Percentiles rank a stretch among this genome's conserved stretches.
phyloP scores from a whole-genome alignment of 2,888 invertebrate species.

The Drosophila subsilvestris region DNA sequence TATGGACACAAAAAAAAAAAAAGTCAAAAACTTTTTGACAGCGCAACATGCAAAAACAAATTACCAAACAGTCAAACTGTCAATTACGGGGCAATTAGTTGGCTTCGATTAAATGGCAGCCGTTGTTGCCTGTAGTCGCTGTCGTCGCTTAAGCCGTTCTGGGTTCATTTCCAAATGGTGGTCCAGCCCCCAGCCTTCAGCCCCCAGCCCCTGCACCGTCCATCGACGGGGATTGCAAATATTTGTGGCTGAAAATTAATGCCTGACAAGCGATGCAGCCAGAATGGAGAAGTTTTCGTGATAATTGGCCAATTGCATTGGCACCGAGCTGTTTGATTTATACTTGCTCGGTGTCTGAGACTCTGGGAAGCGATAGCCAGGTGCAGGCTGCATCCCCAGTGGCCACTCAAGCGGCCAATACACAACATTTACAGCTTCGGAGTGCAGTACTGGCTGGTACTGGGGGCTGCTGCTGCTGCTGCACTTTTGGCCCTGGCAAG shows the following conservation, averaged over 20 bases:
- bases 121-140: conserved; percentile 24
- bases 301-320: conserved; percentile 44
- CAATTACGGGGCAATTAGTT: conserved; percentile 74
- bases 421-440: conserved; percentile 41
- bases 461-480: conserved; percentile 25
- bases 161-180: conserved; percentile 33
- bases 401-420: conserved; percentile 43
- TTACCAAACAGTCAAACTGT: conserved; percentile 76
- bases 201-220: not conserved
- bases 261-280: conserved; percentile 33
- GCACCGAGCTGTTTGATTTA: conserved; percentile 39
- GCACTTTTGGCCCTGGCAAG: conserved; percentile 38
- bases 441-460: not conserved
- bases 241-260: conserved; percentile 44
- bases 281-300: conserved; percentile 30
- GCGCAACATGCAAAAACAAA: conserved; percentile 74
- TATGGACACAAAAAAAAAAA: conserved; percentile 21
- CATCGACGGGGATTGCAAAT: conserved; percentile 31
- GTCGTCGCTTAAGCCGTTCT: conserved; percentile 35
- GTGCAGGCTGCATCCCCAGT: conserved; percentile 42
- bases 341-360: conserved; percentile 25
- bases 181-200: not conserved
- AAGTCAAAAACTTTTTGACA: conserved; percentile 70
- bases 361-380: conserved; percentile 26
- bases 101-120: conserved; percentile 62